Base-by-base conservation (phyloP, 2,113 vertebrate genomes). In the Martes martes region DNA sequence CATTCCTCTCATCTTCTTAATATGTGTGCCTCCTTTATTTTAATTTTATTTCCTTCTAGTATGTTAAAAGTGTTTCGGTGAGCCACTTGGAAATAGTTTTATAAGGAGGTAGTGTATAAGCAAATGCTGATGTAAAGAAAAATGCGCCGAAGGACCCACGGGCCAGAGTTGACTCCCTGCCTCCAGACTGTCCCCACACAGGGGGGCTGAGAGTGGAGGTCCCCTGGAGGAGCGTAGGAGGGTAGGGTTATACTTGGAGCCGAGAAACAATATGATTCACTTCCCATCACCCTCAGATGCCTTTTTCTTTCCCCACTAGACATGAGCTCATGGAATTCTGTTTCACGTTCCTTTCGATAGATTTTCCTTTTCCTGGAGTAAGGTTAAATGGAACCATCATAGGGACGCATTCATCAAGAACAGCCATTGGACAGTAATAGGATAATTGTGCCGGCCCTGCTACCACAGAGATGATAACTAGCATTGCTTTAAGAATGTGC, bases 401-500 rank as follows among this genome's bases (percentile, higher is more conserved):
- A 89, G 84, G 89, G 96, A 86, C 4, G 55, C 86, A 94, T 97
- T 98, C 97, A 96, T 89, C 78, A 86, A 14, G 47, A 81, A 81
- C 78, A 65, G 73, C 78, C 86, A 78, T 84, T 87, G 94, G 95
- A 83, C 80, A 81, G 91, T 94, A 97, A 97, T 88, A 23, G 96
- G 94, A 96, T 96, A 95, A 96, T 96, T 95, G 94, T 95, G 63
- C 85, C 1, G 0, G 65, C 47, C 88, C 93, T 85, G 95, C 79
- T 98, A 97, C 91, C 95, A 97, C 82, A 82, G 96, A 93, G 98
- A 96, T 94, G 73, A 97, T 98, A 98, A 90, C 95, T 94, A 96
- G 90, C 50, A 0, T 52, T 55, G 33, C 91, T 98, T 65, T 82
- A 97, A 97, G 98, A 98, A 98, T 47, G 94, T 97, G 92, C 93